phyloP scores from a whole-genome alignment of 2,113 vertebrate species.

The Zonotrichia leucophrys region DNA sequence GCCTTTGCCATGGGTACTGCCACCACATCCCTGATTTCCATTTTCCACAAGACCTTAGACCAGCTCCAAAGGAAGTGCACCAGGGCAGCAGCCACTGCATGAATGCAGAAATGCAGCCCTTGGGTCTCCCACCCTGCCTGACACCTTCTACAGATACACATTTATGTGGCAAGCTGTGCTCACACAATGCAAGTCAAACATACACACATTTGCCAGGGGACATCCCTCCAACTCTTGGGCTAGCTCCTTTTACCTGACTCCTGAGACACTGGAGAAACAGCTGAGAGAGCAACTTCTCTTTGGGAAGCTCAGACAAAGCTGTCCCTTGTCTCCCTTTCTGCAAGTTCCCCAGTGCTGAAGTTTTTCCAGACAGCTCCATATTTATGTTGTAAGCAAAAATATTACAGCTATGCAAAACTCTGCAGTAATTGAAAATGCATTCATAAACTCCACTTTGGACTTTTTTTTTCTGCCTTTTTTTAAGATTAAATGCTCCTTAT shows the following conservation, averaged over 20 bases:
- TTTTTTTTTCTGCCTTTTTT: not conserved
- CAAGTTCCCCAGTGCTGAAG: not conserved
- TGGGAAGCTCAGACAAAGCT: not conserved
- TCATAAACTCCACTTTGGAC: not conserved
- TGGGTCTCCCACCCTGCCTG: not conserved
- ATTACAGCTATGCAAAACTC: not conserved
- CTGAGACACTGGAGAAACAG: not conserved
- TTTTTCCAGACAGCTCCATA: not conserved
- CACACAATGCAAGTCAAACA: not conserved
- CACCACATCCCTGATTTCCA: not conserved
- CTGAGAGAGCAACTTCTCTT: not conserved
- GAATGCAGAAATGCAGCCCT: not conserved
- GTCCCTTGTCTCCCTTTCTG: not conserved
- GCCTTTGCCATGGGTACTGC: not conserved
- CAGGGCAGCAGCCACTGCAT: not conserved
- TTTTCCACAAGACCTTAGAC: not conserved
- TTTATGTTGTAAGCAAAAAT: not conserved
- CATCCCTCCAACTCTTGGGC: not conserved
- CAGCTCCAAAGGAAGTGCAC: not conserved
- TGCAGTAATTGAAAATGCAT: not conserved
- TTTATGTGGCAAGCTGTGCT: not conserved
- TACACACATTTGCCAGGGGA: not conserved
- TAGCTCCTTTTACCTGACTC: not conserved
- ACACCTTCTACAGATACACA: rapidly evolving
- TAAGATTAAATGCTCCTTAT: not conserved